phyloP scores from a whole-genome alignment of 2,888 invertebrate genomes.

The Nasonovia ribisnigri region DNA sequence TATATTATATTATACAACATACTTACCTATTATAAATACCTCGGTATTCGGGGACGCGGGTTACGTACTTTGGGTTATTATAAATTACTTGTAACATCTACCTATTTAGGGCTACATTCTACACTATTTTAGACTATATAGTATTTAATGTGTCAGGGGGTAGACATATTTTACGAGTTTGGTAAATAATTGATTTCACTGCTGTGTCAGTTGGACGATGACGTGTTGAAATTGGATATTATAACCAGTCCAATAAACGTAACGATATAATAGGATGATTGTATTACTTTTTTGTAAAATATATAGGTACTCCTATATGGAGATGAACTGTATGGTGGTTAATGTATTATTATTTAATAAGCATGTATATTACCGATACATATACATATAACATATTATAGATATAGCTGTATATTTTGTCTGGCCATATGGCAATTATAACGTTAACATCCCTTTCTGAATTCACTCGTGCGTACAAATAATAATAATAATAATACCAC shows the following conservation, averaged over 20 bases:
- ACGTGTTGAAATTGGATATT: conserved; percentile 64
- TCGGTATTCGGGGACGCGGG: background rate
- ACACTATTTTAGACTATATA: background rate
- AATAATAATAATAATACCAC: conserved; percentile 53
- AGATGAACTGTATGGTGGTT: conserved; percentile 42
- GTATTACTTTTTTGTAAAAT: background rate
- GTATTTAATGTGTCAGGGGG: background rate
- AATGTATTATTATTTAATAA: conserved; percentile 44
- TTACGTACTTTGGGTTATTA: background rate
- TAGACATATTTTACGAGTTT: conserved; percentile 7
- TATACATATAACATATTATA: background rate
- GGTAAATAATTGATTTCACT: conserved; percentile 57
- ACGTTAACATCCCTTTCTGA: conserved; percentile 26
- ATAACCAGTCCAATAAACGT: conserved; percentile 44
- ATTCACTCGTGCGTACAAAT: conserved; percentile 48
- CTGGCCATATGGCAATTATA: conserved; percentile 54
- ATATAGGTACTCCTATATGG: conserved; percentile 17
- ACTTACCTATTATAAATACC: too few relatives aligned
- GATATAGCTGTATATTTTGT: background rate
- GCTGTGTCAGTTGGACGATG: conserved; percentile 52
- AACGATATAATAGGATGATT: conserved; percentile 44
- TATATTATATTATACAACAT: too few relatives aligned
- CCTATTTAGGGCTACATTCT: background rate
- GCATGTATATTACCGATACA: conserved; percentile 29
- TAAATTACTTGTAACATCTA: background rate